These are phyloP conservation scores for Malurus alboscapulatus DNA, from an alignment of 2,113 vertebrate species.

Conservation along the genomic window DNA sequence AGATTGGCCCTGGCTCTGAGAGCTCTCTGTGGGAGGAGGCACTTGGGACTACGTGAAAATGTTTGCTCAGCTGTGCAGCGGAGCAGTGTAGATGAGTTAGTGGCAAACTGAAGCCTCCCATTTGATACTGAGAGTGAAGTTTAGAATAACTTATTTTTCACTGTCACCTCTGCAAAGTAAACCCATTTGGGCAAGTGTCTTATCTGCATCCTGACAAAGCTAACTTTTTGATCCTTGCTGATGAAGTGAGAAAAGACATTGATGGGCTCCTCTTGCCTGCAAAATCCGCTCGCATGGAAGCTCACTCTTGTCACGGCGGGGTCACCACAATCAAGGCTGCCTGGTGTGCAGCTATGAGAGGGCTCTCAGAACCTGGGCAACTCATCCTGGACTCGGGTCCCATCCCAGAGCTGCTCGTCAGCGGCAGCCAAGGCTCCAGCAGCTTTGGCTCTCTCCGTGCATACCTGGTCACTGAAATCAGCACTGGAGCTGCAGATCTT, in stretches of 20 bases:
- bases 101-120: neutral
- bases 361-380: neutral
- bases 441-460: neutral
- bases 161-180: neutral
- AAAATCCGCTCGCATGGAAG: neutral
- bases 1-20: neutral
- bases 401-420: neutral
- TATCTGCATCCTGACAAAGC: neutral
- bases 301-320: neutral
- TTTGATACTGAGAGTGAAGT: neutral
- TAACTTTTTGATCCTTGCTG: neutral
- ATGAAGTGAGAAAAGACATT: neutral
- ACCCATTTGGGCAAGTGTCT: neutral
- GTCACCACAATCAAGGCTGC: neutral
- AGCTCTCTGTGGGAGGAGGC: neutral
- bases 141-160: neutral
- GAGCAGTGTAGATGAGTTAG: neutral
- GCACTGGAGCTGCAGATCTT: neutral
- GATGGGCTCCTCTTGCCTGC: neutral
- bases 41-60: neutral
- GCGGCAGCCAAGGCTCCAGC: neutral
- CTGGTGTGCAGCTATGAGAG: neutral
- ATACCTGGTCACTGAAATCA: neutral
- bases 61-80: neutral
- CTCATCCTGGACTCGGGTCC: neutral